Conservation (phyloP, 2,797 vertebrate genomes). For the Spinus olivaceus region DNA sequence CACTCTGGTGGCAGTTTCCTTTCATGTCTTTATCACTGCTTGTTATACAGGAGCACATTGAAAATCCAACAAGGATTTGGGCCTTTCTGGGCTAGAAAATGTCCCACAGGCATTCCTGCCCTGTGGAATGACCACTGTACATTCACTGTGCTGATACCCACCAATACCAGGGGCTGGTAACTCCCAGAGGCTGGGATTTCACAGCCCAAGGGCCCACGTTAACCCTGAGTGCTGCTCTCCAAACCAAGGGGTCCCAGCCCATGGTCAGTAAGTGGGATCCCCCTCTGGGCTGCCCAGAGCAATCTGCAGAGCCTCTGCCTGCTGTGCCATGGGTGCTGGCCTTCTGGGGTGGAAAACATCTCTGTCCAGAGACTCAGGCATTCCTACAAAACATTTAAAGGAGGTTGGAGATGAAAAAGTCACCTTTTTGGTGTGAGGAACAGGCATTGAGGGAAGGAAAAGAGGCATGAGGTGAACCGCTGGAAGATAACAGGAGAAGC, state of each 20-base stretch:
- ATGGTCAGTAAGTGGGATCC: not conserved
- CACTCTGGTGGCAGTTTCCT: not conserved
- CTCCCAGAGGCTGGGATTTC: not conserved
- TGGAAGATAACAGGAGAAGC: not conserved
- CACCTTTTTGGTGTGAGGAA: not conserved
- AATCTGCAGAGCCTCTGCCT: not conserved
- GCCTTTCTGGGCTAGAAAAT: not conserved
- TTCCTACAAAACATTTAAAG: not conserved
- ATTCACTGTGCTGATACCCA: not conserved
- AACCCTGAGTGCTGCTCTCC: not conserved
- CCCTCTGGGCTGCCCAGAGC: not conserved
- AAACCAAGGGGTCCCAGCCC: not conserved
- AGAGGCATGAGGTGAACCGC: not conserved
- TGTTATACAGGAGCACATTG: accelerated
- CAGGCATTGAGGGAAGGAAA: not conserved
- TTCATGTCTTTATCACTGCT: not conserved
- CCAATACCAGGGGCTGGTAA: not conserved
- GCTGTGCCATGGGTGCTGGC: not conserved
- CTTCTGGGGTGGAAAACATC: not conserved
- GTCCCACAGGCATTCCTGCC: not conserved
- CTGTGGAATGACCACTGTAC: not conserved
- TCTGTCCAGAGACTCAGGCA: not conserved
- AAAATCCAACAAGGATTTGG: not conserved
- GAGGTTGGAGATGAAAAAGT: not conserved
- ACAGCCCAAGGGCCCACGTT: not conserved